Evolutionary conservation across 2,888 invertebrate genomes (phyloP), one percentile per base, ranked within the genome.

Genomic region (Cremastobaeus sp.): DNA sequence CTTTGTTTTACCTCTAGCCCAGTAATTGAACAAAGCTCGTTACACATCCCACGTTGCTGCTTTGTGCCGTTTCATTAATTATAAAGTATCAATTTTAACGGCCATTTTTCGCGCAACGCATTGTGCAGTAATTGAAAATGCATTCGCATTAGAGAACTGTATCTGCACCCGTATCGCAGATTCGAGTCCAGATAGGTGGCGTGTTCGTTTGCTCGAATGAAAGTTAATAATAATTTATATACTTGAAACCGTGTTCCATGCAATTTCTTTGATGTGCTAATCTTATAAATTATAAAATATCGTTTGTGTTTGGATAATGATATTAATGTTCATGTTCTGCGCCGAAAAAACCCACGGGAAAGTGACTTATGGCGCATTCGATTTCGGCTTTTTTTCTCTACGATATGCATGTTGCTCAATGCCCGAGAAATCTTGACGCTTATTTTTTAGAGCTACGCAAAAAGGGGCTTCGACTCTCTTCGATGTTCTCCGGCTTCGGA

Each of bases 211-310:
- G 25, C 6, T 14, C 9, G 32, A 43, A 68, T 30, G 59, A 68
- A 68, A 68, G 57, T 52, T 45, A 15, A 41, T 34, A 57, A 68
- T 68, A 68, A 68, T 68, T 68, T 68, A 68, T 68, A 18, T 52
- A 41, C 35, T 11, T 34, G 28, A 15, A 43, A 15, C 34, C n/a
- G 41, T 17, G 59, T 52, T 68, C 34, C 20, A 18, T 20, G 20
- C 6, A 55, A 57, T 66, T 48, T 48, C 11, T 3, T 8, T 30
- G 32, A 57, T 35, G 30, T 34, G 43, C 45, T 30, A 43, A 57
- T 66, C 39, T 50, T 43, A 65, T 47, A 32, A 65, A 55, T 65
- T 55, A 50, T 37, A 34, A 25, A 52, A 34, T 28, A 50, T 50
- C 41, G 28, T 15, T 41, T 28, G 32, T 20, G 11, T 4, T 9